A percentile compares a stretch with the other conserved stretches of the same genome.
Evolutionary conservation across 35 echinoderm and acorn worm genomes (phyloP).

Genomic region (Strongylocentrotus purpuratus): DNA sequence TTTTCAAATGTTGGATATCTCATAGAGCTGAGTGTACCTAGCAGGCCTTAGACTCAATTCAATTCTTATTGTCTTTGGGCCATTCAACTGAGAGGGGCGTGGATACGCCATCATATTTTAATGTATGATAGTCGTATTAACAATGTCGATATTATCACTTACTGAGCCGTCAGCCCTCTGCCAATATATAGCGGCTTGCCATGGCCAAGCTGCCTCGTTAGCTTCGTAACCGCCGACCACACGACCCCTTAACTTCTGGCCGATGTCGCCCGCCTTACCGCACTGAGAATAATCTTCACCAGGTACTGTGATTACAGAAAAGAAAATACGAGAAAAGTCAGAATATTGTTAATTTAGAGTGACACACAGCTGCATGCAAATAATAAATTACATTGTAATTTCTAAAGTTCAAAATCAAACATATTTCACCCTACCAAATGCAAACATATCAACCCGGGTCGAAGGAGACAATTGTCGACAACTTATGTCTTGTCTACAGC

Average conservation of each 20-base stretch:
- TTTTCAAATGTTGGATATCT: no score
- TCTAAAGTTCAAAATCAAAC: no score
- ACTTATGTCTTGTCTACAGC: no score
- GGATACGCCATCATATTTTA: no score
- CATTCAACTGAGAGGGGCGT: no score
- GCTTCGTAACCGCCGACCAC: conserved; percentile 79
- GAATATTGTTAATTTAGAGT: not conserved
- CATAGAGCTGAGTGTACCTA: no score
- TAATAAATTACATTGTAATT: no score
- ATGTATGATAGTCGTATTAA: not conserved
- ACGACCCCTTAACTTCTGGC: conserved; percentile 68
- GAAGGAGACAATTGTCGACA: no score
- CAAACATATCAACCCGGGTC: no score
- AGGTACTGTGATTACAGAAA: conserved; percentile 41
- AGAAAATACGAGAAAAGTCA: conserved; percentile 37
- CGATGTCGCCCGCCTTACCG: conserved; percentile 80
- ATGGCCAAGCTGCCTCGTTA: conserved; percentile 85
- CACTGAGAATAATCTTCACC: conserved; percentile 68
- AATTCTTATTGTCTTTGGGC: no score
- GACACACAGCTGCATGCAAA: not conserved
- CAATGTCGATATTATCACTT: not conserved
- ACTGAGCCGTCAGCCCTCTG: conserved; percentile 69
- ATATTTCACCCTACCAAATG: no score
- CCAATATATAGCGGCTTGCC: conserved; percentile 91
- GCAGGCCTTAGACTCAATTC: no score